A percentile compares a stretch with the other conserved stretches of the same genome.
Evolutionary conservation across 2,113 vertebrate species (phyloP).

Genomic region (Neogobius melanostomus): DNA sequence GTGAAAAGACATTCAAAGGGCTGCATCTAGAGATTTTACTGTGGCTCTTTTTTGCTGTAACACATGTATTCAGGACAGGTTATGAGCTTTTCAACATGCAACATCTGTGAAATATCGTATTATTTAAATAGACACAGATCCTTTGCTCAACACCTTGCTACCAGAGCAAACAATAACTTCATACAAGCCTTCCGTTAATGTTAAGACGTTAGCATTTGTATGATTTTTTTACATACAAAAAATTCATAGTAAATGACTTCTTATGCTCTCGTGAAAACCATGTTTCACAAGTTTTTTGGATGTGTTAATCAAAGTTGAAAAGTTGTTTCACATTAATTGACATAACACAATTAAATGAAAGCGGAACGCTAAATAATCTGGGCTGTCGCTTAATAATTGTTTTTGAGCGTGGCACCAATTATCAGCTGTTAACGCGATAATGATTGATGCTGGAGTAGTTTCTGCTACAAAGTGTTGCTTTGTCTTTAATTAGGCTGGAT

Average conservation of each 20-base stretch:
- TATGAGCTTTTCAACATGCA: too few species aligned
- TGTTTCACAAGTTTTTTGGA: constrained; percentile 1
- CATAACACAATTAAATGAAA: constrained; percentile 1
- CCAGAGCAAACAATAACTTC: too few species aligned
- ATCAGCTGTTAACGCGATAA: background rate
- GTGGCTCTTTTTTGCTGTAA: too few species aligned
- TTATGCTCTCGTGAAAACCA: background rate
- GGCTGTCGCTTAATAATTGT: background rate
- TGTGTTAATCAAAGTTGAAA: background rate
- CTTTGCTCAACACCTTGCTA: too few species aligned
- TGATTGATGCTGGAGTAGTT: constrained; percentile 2
- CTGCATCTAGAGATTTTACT: too few species aligned
- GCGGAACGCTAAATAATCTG: background rate
- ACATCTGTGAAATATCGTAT: too few species aligned
- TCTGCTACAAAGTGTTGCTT: background rate
- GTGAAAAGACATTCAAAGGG: too few species aligned
- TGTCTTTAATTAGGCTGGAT: constrained; percentile 7
- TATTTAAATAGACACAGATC: too few species aligned
- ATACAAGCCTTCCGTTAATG: too few species aligned
- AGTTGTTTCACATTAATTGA: background rate
- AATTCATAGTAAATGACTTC: background rate
- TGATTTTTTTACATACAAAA: too few species aligned
- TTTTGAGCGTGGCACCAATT: background rate
- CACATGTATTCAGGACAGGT: too few species aligned
- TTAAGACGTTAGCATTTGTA: too few species aligned